Evolutionary conservation across 2,888 invertebrate genomes (phyloP).

Genomic region (Acronicta leporina): DNA sequence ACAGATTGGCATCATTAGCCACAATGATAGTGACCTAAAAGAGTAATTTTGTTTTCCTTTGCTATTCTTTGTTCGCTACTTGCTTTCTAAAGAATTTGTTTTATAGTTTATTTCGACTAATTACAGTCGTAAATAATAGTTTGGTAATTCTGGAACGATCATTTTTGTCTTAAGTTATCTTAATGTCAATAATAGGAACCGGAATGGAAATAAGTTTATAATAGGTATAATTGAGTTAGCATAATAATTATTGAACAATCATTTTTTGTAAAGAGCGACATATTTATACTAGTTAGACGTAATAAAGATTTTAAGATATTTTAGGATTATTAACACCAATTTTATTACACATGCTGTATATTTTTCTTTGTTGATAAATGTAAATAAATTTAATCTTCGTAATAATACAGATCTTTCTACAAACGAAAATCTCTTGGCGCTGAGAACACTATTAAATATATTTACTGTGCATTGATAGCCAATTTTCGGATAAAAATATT

Average conservation of each 20-base stretch:
- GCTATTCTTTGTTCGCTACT: constrained; percentile 67
- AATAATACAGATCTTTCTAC: constrained; percentile 9
- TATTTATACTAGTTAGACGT: constrained; percentile 5
- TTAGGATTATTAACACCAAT: constrained; percentile 33
- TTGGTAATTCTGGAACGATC: constrained; percentile 16
- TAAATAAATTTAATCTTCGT: constrained; percentile 38
- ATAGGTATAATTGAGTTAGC: constrained; percentile 36
- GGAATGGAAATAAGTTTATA: constrained; percentile 42
- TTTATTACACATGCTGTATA: constrained; percentile 31
- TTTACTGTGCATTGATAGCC: constrained; percentile 37
- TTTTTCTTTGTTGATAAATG: constrained; percentile 34
- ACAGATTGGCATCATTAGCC: constrained; percentile 86
- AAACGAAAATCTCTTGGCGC: constrained; percentile 21
- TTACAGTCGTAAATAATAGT: constrained; percentile 33
- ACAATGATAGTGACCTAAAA: constrained; percentile 84
- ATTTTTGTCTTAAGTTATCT: constrained; percentile 43
- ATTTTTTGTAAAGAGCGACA: constrained; percentile 15
- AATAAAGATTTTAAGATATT: not conserved
- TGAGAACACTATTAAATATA: constrained; percentile 31
- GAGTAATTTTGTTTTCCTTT: constrained; percentile 81
- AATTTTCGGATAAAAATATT: constrained; percentile 29
- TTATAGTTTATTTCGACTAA: constrained; percentile 33
- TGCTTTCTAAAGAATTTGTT: constrained; percentile 60
- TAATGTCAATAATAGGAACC: constrained; percentile 50
- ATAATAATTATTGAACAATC: constrained; percentile 8